A percentile compares a stretch with the other conserved stretches of the same genome.
These are phyloP conservation scores for Gymnocypris eckloni DNA, from an alignment of 2,797 vertebrate species.

Conservation along the genomic window DNA sequence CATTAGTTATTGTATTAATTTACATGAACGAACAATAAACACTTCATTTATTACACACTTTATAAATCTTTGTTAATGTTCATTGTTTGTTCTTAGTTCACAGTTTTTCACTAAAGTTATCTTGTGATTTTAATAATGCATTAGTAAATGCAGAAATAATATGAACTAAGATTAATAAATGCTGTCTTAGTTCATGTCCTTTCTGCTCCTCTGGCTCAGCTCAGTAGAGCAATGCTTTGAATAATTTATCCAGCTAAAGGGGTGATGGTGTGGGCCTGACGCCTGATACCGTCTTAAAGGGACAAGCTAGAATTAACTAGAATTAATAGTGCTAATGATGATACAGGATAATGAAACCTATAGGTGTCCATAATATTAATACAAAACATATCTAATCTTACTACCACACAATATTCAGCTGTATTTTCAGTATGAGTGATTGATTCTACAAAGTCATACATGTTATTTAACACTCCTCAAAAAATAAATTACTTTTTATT, in stretches of 20 bases:
- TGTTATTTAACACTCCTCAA: neutral
- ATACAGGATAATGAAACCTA: neutral
- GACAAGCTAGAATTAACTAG: constrained; percentile 14
- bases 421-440: constrained; percentile 17
- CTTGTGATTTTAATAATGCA: no score
- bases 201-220: constrained; percentile 65
- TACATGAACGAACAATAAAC: no score
- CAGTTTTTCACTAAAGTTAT: no score
- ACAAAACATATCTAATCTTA: constrained; percentile 6
- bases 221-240: constrained; percentile 73
- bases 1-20: no score
- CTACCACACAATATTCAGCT: neutral
- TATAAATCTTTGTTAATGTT: no score
- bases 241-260: constrained; percentile 78
- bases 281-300: constrained; percentile 71
- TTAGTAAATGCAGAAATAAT: no score
- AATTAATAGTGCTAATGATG: constrained; percentile 1
- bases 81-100: no score
- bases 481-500: neutral
- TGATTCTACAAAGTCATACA: neutral
- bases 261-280: constrained; percentile 64
- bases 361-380: neutral
- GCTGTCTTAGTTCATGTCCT: no score
- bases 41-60: no score
- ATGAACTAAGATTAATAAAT: no score